Evolutionary conservation across 37 sponge, comb jelly and placozoan genomes (phyloP).

Genomic region (Aphrocallistes beatrix): DNA sequence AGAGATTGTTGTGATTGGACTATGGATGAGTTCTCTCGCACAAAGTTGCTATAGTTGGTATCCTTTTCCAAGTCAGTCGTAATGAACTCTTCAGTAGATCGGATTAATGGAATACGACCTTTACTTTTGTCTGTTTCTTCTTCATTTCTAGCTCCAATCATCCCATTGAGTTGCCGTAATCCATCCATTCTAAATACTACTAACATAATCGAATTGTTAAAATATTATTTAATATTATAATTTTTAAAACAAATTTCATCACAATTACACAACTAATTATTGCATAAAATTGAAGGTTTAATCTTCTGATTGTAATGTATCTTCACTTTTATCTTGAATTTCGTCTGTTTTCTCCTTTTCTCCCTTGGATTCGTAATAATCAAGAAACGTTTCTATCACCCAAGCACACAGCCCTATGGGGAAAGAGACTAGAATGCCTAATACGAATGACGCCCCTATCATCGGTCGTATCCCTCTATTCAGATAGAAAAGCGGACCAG

Average conservation of each 20-base stretch:
- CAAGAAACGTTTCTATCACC: neutral
- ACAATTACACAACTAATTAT: neutral
- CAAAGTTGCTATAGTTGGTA: neutral
- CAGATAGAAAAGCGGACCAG: neutral
- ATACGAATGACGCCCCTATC: neutral
- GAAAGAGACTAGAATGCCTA: neutral
- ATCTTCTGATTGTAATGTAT: too few relatives aligned
- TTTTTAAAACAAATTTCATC: neutral
- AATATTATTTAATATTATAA: neutral
- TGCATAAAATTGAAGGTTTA: neutral
- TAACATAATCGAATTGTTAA: neutral
- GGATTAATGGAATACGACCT: neutral
- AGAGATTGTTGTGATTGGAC: neutral
- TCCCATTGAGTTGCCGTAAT: neutral
- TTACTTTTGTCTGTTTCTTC: neutral
- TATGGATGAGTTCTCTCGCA: neutral
- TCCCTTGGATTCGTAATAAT: too few relatives aligned
- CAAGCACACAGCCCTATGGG: neutral
- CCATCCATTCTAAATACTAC: neutral
- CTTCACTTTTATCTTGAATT: neutral
- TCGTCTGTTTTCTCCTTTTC: too few relatives aligned
- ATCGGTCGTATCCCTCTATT: neutral
- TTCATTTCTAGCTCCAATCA: neutral
- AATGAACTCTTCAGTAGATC: neutral
- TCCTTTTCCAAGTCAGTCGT: constrained; percentile 9